Base-by-base conservation (phyloP, 2,797 vertebrate species). In the Mormyrus hasselquistii region DNA sequence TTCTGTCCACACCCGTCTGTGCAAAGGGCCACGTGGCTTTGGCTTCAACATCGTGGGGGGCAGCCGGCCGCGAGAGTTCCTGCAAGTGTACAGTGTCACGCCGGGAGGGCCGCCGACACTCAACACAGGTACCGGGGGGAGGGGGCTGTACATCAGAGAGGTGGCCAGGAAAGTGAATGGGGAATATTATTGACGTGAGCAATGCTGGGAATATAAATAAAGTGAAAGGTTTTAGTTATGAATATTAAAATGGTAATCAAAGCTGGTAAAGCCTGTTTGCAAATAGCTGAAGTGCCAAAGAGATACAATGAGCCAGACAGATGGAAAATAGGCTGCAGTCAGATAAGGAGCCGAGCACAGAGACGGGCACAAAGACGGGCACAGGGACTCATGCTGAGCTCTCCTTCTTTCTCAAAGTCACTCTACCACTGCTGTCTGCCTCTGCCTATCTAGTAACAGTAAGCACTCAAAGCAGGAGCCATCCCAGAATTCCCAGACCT, bases 31-130 rank as follows among this genome's bases (percentile, higher is more conserved):
- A 0, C 92, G 95, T 88, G 96, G 96, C 0, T 96, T 96, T 0
- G 95, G 96, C 59, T 96, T 96, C 90, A 96, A 96, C 92, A 95
- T 96, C 2, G 95, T 96, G 0, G 96, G 96, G 47, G 96, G 96
- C 44, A 96, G 95, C 92, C 93, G 95, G 8, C 92, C 95, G 0
- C 76, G 92, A 12, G 95, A 96, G 91, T 96, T 96, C 73, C 93
- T 96, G 2, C 96, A 96, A 94, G 95, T 96, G 73, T 96, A 96
- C 94, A 96, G 95, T 1, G 94, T 96, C 87, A 96, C 95, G 44
- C 94, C 95, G 0, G 95, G 95, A 84, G 96, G 96, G 0, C 95
- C 96, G 0, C 93, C 95, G 0, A 92, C 95, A 0, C 95, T 96
- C 3, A 94, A 89, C 87, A 88, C 89, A 86, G 87, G 87, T 88